phyloP scores from a whole-genome alignment of 2,888 invertebrate genomes.

The Leptinotarsa peninsularis region DNA sequence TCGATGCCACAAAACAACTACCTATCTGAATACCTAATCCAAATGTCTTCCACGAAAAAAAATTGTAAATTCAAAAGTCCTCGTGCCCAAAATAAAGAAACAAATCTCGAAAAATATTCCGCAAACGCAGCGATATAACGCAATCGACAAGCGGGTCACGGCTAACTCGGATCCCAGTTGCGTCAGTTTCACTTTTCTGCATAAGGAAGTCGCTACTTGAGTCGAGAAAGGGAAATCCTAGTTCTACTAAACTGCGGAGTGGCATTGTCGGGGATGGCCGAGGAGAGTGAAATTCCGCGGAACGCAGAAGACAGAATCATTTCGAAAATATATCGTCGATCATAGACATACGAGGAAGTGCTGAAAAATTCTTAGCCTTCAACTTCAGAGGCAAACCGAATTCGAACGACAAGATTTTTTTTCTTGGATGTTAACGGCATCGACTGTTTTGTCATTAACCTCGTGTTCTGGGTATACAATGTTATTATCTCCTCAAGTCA shows the following conservation, averaged over 20 bases:
- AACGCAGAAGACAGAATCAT: neutral
- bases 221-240: conserved; percentile 61
- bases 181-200: conserved; percentile 51
- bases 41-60: conserved; percentile 12
- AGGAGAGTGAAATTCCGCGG: neutral
- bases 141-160: conserved; percentile 55
- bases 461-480: too few relatives aligned
- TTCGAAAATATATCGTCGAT: too few relatives aligned
- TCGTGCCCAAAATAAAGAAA: conserved; percentile 16
- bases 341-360: too few relatives aligned
- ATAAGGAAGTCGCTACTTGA: conserved; percentile 51
- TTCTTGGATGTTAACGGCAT: too few relatives aligned
- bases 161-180: conserved; percentile 52
- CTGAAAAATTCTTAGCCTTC: too few relatives aligned
- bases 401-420: too few relatives aligned
- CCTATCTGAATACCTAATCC: neutral
- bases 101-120: conserved; percentile 20
- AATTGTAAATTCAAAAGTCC: neutral
- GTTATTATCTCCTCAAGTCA: too few relatives aligned
- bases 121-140: conserved; percentile 16
- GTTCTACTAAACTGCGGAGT: conserved; percentile 33
- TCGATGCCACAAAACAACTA: neutral
- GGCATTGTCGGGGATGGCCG: neutral
- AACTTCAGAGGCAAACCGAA: too few relatives aligned
- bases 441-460: too few relatives aligned